Evolutionary conservation across 2,888 invertebrate genomes (phyloP), one percentile per base, ranked within the genome.

Genomic region (Lasioglossum vierecki): DNA sequence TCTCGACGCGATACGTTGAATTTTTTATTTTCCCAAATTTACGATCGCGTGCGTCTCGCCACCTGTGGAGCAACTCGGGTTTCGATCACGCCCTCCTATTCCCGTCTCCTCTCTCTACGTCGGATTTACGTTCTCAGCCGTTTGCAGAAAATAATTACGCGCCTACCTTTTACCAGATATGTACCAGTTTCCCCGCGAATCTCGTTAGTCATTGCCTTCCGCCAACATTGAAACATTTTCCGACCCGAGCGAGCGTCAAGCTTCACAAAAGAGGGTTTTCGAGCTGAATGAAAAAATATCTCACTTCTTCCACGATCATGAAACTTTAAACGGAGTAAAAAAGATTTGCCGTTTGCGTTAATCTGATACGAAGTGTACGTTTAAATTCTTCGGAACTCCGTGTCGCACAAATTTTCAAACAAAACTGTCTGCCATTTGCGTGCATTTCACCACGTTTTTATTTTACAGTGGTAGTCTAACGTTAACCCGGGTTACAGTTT

Each of bases 41-140:
- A 83, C 84, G 75, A 79, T 76, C 76, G 60, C 79, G 53, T 49
- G 73, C 68, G 76, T 79, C 76, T 84, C 76, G 49, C 85, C 85
- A 85, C 85, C 85, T 85, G 85, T 85, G 80, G 85, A 79, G 76
- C 85, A 68, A 49, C 76, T 46, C 76, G 53, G 49, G 79, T 46
- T 83, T 44, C 53, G 66, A 83, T 78, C 74, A 46, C 49, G 22
- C 75, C 18, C 15, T 70, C 4, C 70, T 46, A 41, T 60, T 80
- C 39, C 46, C 41, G 71, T 22, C 4, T 15, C n/a, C 6, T 13
- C 30, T 15, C 15, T 18, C 30, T 4, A 11, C 6, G 9, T 68
- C 49, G n/a, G 73, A 70, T 77, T 73, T 39, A 60, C 22, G 41
- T 22, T 13, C 39, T 5, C 71, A 26, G 26, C 41, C 39, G 53